These are phyloP conservation scores for Tetheella fluctuosa DNA, from an alignment of 2,888 invertebrate species.

Conservation along the genomic window DNA sequence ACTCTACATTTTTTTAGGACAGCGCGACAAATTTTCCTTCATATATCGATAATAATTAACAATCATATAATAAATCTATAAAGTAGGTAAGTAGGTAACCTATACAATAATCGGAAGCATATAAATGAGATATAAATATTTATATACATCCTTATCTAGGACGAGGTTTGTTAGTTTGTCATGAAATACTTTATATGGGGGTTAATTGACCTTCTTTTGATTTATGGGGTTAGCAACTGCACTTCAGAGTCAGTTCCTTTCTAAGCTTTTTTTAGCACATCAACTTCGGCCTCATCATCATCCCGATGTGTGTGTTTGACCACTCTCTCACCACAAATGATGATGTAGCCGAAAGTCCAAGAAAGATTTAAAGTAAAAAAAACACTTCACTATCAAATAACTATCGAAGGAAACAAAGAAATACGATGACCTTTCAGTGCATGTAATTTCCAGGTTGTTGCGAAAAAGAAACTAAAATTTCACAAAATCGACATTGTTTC, in stretches of 20 bases:
- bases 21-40: no score
- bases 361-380: no score
- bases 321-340: no score
- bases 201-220: background rate
- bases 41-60: background rate
- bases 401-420: no score
- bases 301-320: no score
- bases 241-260: background rate
- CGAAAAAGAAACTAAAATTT: no score
- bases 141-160: background rate
- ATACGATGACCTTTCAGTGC: no score
- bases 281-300: background rate
- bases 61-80: background rate
- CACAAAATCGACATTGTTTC: no score
- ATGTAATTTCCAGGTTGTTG: no score
- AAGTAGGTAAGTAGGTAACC: background rate
- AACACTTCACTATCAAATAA: no score
- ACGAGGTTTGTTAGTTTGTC: background rate
- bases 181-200: background rate
- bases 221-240: background rate
- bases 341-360: no score
- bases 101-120: background rate
- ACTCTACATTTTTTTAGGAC: no score
- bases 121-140: background rate
- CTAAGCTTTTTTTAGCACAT: background rate